phyloP scores from a whole-genome alignment of 2,113 vertebrate species.

The human (Homo sapiens) region DNA sequence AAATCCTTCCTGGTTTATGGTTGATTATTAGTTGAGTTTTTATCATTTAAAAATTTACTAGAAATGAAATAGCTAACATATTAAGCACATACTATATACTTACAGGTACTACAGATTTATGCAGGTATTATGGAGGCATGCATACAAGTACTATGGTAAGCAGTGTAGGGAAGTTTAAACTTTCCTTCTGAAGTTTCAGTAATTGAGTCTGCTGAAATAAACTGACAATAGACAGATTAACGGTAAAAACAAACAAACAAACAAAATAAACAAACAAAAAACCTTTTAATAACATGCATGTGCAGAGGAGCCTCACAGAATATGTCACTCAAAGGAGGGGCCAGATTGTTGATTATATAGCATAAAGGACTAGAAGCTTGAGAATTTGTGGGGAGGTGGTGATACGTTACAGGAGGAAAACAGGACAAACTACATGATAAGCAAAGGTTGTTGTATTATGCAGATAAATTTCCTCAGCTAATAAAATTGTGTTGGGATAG shows the following conservation, averaged over 20 bases:
- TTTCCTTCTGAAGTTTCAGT: not conserved
- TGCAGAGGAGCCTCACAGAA: not conserved
- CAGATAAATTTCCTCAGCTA: not conserved
- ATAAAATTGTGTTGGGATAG: not conserved
- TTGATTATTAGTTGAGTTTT: not conserved
- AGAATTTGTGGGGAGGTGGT: not conserved
- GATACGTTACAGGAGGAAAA: not conserved
- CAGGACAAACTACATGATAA: not conserved
- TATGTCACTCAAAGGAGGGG: not conserved
- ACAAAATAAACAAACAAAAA: not conserved
- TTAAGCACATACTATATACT: not conserved
- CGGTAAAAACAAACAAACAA: not conserved
- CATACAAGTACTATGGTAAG: rapidly evolving
- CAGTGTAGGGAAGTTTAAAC: not conserved
- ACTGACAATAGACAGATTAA: not conserved
- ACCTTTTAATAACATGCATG: not conserved
- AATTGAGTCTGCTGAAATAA: not conserved
- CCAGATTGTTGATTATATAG: not conserved
- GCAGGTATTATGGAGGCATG: not conserved
- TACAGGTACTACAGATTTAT: not conserved
- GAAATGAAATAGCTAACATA: not conserved
- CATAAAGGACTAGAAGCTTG: not conserved
- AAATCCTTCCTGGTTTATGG: not conserved
- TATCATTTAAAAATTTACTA: not conserved
- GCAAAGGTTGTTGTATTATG: not conserved